Conservation (phyloP, 2,797 vertebrate genomes). For the Tangara arthus region DNA sequence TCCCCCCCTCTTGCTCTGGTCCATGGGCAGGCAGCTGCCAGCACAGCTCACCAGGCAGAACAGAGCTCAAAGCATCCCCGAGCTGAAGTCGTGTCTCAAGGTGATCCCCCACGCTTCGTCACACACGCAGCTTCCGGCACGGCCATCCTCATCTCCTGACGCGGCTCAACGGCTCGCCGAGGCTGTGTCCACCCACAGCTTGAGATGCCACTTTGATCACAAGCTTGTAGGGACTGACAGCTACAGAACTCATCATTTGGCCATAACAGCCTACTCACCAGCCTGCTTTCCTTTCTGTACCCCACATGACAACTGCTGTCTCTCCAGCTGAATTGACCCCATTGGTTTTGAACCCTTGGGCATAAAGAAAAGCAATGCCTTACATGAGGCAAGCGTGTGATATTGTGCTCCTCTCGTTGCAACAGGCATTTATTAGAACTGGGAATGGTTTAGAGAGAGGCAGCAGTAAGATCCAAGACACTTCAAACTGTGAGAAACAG, state of each 20-base stretch:
- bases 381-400: background rate
- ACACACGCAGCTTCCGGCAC: background rate
- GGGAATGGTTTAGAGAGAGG: background rate
- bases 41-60: background rate
- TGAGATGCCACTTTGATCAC: background rate
- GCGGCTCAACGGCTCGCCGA: background rate
- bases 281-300: background rate
- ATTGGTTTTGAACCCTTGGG: background rate
- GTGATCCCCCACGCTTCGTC: background rate
- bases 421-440: background rate
- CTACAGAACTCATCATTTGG: background rate
- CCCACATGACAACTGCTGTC: background rate
- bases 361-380: background rate
- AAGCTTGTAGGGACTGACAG: background rate
- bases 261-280: background rate
- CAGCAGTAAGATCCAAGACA: background rate
- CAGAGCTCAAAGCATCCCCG: background rate
- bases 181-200: background rate
- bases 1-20: background rate
- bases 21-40: background rate
- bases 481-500: background rate
- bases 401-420: background rate
- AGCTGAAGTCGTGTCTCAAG: background rate
- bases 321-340: background rate
- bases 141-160: background rate